Conservation (phyloP, 2,113 vertebrate genomes). For the Varanus komodoensis region DNA sequence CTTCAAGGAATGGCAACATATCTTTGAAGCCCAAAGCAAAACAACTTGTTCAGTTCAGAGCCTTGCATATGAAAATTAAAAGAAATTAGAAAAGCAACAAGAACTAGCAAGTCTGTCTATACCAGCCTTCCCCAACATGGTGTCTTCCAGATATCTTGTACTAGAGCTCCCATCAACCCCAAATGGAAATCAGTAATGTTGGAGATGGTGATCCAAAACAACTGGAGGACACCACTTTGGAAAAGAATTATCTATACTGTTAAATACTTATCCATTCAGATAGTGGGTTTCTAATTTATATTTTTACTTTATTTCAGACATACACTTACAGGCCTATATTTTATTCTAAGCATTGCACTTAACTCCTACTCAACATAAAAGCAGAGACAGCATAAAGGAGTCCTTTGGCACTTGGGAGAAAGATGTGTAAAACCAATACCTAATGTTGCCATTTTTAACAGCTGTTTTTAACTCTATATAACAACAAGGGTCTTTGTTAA, state of each 20-base stretch:
- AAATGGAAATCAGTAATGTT: too few species aligned
- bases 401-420: not conserved
- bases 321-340: not conserved
- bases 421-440: slow-evolving; percentile 8
- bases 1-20: not conserved
- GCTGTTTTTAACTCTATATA: slow-evolving; percentile 32
- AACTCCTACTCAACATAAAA: not conserved
- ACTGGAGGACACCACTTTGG: not conserved
- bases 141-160: too few species aligned
- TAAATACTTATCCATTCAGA: not conserved
- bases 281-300: not conserved
- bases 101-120: too few species aligned
- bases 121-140: too few species aligned
- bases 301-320: not conserved
- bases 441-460: not conserved
- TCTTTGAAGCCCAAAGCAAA: not conserved
- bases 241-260: not conserved
- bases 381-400: not conserved
- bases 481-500: not conserved
- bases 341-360: not conserved
- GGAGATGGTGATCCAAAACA: not conserved
- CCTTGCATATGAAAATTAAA: not conserved
- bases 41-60: not conserved
- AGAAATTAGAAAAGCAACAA: not conserved
- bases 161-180: too few species aligned